These are phyloP conservation scores for Paedocypris sp. DNA, from an alignment of 2,113 vertebrate species.

Conservation along the genomic window DNA sequence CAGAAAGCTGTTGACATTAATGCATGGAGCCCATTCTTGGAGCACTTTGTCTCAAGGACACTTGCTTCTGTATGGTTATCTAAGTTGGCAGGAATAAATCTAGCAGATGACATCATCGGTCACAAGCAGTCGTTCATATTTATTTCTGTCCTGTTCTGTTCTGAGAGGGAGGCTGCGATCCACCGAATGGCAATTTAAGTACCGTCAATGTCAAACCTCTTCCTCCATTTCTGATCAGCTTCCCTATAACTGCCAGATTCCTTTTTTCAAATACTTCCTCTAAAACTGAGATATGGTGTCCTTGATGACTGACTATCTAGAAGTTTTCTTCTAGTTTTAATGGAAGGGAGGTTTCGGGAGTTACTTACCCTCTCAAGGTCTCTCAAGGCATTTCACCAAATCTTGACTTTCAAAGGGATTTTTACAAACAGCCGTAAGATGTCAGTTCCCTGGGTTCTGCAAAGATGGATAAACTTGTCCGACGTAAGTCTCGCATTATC, in stretches of 20 bases:
- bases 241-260: background rate
- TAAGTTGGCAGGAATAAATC: conserved; percentile 57
- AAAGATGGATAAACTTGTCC: conserved; percentile 28
- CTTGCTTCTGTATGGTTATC: conserved; percentile 50
- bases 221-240: background rate
- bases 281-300: background rate
- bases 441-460: conserved; percentile 6
- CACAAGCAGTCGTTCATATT: conserved; percentile 60
- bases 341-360: too few species aligned
- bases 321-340: background rate
- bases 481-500: conserved; percentile 29
- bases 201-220: conserved; percentile 29
- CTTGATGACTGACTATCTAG: background rate
- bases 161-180: conserved; percentile 42
- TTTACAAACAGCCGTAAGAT: conserved; percentile 20
- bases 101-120: conserved; percentile 57
- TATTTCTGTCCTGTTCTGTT: conserved; percentile 55
- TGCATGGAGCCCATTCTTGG: conserved; percentile 40
- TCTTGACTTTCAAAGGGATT: conserved; percentile 19
- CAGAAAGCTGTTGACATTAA: conserved; percentile 52
- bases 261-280: background rate
- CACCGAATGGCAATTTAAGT: conserved; percentile 26
- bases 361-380: too few species aligned
- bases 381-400: background rate
- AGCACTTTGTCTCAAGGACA: conserved; percentile 60